phyloP scores from a whole-genome alignment of 23 tunicate genomes.

The Aplidium turbinatum region DNA sequence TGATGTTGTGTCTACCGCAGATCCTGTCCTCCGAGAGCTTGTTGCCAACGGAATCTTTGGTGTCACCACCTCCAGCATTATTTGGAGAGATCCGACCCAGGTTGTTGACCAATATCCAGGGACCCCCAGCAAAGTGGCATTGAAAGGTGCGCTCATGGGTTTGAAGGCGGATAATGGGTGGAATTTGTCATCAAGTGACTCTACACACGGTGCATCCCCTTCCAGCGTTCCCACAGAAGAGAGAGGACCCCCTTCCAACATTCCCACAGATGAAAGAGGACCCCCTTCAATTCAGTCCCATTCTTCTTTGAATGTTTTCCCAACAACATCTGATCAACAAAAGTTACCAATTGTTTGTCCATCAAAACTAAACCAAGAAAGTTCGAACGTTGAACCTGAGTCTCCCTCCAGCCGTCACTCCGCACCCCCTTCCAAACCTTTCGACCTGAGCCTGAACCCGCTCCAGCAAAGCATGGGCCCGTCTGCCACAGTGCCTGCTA shows the following conservation, averaged over 20 bases:
- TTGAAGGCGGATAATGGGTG: constrained; percentile 20
- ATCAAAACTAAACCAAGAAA: too few relatives aligned
- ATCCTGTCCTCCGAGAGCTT: constrained; percentile 32
- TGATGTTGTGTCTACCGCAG: constrained; percentile 21
- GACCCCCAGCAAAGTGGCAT: constrained; percentile 40
- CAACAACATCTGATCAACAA: too few relatives aligned
- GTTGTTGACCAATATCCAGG: constrained; percentile 37
- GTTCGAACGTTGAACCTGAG: too few relatives aligned
- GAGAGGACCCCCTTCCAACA: too few relatives aligned
- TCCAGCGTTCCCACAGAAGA: too few relatives aligned
- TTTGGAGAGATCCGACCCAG: constrained; percentile 20
- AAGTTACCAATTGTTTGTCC: too few relatives aligned
- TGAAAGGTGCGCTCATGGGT: constrained; percentile 50
- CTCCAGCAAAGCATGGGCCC: background rate
- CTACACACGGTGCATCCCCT: background rate
- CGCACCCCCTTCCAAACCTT: background rate
- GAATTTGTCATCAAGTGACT: background rate
- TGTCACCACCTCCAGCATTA: constrained; percentile 23
- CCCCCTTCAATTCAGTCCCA: too few relatives aligned
- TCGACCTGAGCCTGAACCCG: too few relatives aligned
- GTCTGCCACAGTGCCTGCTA: background rate
- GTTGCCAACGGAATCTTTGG: constrained; percentile 26
- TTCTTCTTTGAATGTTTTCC: too few relatives aligned
- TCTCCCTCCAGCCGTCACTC: background rate
- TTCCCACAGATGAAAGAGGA: too few relatives aligned